Evolutionary conservation across 2,888 invertebrate species (phyloP).

Genomic region (Spisula solida): DNA sequence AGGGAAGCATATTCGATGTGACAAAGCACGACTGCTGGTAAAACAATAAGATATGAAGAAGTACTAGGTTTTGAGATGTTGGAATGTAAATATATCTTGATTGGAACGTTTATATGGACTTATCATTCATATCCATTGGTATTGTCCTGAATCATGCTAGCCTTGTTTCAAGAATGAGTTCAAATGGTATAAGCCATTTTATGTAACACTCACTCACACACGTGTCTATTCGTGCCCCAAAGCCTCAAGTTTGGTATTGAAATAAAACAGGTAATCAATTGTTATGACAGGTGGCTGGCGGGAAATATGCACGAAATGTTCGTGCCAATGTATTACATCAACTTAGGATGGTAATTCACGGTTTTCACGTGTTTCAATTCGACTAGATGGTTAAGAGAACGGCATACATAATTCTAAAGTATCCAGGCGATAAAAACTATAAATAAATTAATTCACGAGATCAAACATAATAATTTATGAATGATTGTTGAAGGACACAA

Average conservation of each 20-base stretch:
- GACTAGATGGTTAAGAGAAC: too few relatives aligned
- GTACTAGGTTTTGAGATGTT: too few relatives aligned
- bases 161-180: not conserved
- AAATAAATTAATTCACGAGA: too few relatives aligned
- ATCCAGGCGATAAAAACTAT: too few relatives aligned
- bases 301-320: not conserved
- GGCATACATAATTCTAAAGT: too few relatives aligned
- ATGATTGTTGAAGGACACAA: too few relatives aligned
- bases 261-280: conserved; percentile 5
- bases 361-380: conserved; percentile 3
- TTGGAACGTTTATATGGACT: too few relatives aligned
- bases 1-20: too few relatives aligned
- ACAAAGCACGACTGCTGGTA: too few relatives aligned
- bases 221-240: not conserved
- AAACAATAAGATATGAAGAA: too few relatives aligned
- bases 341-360: not conserved
- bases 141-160: not conserved
- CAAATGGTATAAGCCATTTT: not conserved
- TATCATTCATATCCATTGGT: not conserved
- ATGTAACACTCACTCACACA: not conserved
- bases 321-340: conserved; percentile 7
- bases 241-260: not conserved
- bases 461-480: too few relatives aligned
- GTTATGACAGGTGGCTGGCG: conserved; percentile 14
- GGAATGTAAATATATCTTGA: too few relatives aligned